Base-by-base conservation (phyloP, 2,888 invertebrate genomes). In the Aproaerema taeniolella region DNA sequence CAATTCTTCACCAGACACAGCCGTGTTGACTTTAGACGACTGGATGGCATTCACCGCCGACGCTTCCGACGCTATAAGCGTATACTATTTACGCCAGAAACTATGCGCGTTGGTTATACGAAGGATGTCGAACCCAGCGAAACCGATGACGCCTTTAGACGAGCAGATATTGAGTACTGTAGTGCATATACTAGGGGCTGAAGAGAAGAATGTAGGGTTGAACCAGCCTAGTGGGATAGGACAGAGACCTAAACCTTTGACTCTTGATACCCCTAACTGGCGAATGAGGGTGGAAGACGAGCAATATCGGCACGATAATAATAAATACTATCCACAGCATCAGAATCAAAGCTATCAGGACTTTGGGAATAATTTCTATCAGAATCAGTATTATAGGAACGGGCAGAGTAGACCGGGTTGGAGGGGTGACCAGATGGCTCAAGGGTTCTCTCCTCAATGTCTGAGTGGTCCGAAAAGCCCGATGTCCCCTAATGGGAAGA, bases 191-290 rank as follows among this genome's bases (percentile, higher is more conserved):
- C 70, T 95, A 31, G 90, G 90, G 6, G 88, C 89, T 0, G 94
- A 94, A 60, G 95, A 95, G 59, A 89, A 89, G 49, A 88, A 89
- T 6, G 86, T 91, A 7, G 91, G 92, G 0, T 70, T 95, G 3
- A 89, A 88, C 39, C 92, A 93, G 57, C 94, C 94, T 0, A 76
- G 88, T 4, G 93, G 93, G 0, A 91, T 95, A 42, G 94, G 94
- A 0, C 92, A 92, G 65, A 82, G 93, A 36, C 95, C 95, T 0
- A 89, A 91, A 52, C 92, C 92, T 2, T 73, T 91, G n/a, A 85
- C 88, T 0, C 73, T 88, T 1, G 90, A 91, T 52, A 87, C 88
- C 14, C 87, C 88, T 0, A 72, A 65, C 45, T 83, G 85, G 80
- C 60, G 83, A 0, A 63, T 65, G 50, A 52, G 78, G 2, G 53